Conservation (phyloP, 1,140 invertebrate genomes). For the Papilio helenus region DNA sequence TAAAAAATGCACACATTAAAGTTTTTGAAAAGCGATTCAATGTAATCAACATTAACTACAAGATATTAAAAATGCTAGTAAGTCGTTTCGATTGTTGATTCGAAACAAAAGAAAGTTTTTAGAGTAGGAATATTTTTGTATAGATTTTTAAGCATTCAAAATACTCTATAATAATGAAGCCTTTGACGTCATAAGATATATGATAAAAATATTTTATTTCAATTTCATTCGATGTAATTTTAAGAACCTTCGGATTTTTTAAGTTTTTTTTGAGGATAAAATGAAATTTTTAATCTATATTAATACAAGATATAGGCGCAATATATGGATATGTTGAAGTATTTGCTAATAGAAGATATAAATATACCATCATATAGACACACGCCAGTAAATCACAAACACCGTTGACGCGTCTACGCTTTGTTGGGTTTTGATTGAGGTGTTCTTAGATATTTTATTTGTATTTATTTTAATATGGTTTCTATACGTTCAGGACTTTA, state of each 20-base stretch:
- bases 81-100: no score
- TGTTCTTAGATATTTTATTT: neutral
- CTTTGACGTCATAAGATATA: no score
- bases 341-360: neutral
- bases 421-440: neutral
- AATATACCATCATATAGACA: neutral
- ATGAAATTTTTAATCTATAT: neutral
- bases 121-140: no score
- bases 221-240: no score
- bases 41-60: neutral
- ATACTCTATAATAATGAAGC: no score
- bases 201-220: no score
- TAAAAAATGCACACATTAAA: no score
- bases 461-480: neutral
- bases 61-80: no score
- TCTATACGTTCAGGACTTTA: neutral
- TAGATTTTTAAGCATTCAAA: no score
- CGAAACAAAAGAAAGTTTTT: no score
- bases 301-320: neutral
- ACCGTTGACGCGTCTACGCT: neutral
- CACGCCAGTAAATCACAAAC: neutral
- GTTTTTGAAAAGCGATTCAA: neutral
- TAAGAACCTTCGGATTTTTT: no score
- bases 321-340: neutral
- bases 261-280: no score